Base-by-base conservation (phyloP, 2,797 vertebrate genomes). In the Nyctalus aviator region DNA sequence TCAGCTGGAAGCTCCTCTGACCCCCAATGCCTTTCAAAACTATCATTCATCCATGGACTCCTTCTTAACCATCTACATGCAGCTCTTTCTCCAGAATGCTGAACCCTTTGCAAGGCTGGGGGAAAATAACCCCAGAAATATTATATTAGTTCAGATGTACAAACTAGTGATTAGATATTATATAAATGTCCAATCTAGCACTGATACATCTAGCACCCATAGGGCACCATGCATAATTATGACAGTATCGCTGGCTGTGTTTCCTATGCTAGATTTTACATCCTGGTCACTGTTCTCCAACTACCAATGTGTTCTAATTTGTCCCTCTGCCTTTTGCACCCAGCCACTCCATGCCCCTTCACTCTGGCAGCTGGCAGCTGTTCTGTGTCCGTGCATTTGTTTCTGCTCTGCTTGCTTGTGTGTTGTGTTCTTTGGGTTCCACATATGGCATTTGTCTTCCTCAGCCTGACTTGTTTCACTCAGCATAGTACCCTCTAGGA, bases 161-260 rank as follows among this genome's bases (percentile, higher is more conserved):
- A n/a, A 11, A 18, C 5, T 25, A 50, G 30, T 20, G 46, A n/a
- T 48, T n/a, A 75, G 72, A n/a, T 3, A n/a, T 48, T 18, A 46
- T 6, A 48, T n/a, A 48, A 59, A 27, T 13, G 57, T 27, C 25
- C 25, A 27, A 27, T 59, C 57, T 14, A 5, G 25, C 27, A 59
- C 57, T 9, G 8, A n/a, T 48, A 20, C 30, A 12, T n/a, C 72
- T 75, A n/a, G 44, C 48, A 50, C 72, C 72, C 17, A 1, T 12
- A 30, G 20, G 72, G n/a, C 72, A n/a, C 17, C 72, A 12, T 6
- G 41, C 68, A n/a, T 30, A 20, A 4, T 20, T 48, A 75, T 11
- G 30, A 12, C 17, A n/a, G 15, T 5, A 50, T 21, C 12, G 12
- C n/a, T 50, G 46, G 9, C 30, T n/a, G 0, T 21, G 1, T n/a